Evolutionary conservation across 2,888 invertebrate genomes (phyloP), one percentile per base, ranked within the genome.

Genomic region (Sarcophaga carnaria): DNA sequence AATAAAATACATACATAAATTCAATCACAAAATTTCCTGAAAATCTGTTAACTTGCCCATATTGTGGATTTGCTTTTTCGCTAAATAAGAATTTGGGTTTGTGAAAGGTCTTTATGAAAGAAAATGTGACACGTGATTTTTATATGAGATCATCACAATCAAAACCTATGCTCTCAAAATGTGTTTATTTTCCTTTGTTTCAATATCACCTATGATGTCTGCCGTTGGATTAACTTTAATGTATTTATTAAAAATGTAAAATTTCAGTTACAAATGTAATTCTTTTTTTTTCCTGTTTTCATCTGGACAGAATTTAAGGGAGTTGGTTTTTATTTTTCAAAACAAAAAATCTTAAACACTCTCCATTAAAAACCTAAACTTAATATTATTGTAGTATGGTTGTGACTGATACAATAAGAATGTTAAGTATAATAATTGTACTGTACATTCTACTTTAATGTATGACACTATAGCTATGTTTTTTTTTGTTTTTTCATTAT

Each of bases 81-180:
- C 54, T 54, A 49, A 62, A 62, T 20, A 62, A 62, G 5, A n/a
- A 62, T 37, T 37, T 37, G 1, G 37, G 37, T 37, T 37, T 37
- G 37, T 37, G 6, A 37, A 37, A 37, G 5, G 6, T 37, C 6
- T 6, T 37, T 37, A 37, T 37, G 6, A 37, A 37, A 37, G 22
- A 82, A 77, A 20, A 5, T 60, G 11, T 67, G 71, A 76, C 86
- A 86, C 79, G 80, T 83, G 83, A 86, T 76, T 67, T 54, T 47
- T 63, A 49, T 17, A 80, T 83, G 86, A 83, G 80, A 80, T 86
- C 80, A 83, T 67, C 37, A 67, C 37, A 22, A 22, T 14, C 8
- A n/a, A 54, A 2, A 54, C 54, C 12, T 17, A 54, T 14, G 17
- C 54, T 12, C 12, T 54, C 4, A 54, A 14, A 12, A 12, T 17